Base-by-base conservation (phyloP, 1,140 invertebrate genomes). In the Drosophila auraria region DNA sequence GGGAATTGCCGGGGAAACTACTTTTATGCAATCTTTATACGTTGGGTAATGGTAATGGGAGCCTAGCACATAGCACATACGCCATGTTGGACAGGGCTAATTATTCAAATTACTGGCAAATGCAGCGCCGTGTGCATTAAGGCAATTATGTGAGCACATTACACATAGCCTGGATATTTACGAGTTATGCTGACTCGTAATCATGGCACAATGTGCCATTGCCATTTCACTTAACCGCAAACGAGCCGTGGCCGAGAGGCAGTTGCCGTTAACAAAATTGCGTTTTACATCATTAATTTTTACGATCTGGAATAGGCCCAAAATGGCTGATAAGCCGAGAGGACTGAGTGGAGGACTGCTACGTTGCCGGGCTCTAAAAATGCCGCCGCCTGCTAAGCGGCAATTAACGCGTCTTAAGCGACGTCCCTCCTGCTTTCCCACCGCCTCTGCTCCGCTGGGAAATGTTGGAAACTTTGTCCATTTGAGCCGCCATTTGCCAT, bases 241-340 rank as follows among this genome's bases (percentile, higher is more conserved):
- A 89, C 84, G 84, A 89, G 84, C 82, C 84, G 86, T 90, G 75
- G 86, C 84, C 80, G 38, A 51, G 44, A 78, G 64, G 83, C 81
- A 71, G 82, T 84, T 89, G 78, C 84, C 83, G 86, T 89, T 90
- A 90, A 89, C 81, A 89, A 86, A 89, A 89, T 87, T 87, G 84
- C 86, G 84, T 89, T 89, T 89, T 89, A 89, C 84, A 90, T 89
- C 86, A 89, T 89, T 90, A 89, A 89, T 90, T 89, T 89, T 89
- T 89, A 89, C 78, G 84, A 89, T 71, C 86, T 79, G 57, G 78
- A 89, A 84, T 90, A 89, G 82, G 69, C 70, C 82, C 82, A 90
- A 89, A 89, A 89, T 89, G 84, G 86, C 84, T 89, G 84, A 89
- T 89, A 89, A 89, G 79, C 60, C 57, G 58, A 59, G 38, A 74